Evolutionary conservation across 2,113 vertebrate species (phyloP), one percentile per base, ranked within the genome.

Genomic region (Paratilapia polleni): DNA sequence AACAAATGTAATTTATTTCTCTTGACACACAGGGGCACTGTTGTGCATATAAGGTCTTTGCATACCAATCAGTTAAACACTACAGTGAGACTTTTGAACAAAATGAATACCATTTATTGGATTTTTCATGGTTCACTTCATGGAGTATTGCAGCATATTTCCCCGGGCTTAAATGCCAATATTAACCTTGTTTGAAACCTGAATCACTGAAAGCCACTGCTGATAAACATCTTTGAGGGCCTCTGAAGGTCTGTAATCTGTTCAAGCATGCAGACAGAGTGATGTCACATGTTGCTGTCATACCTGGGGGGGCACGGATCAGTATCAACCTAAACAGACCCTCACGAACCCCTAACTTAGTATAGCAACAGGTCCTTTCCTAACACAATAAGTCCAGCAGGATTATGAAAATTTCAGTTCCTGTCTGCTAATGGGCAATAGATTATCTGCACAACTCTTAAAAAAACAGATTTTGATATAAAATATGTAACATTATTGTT

Each of bases 221-320:
- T 91, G 93, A 92, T 93, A 77, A 87, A 88, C 82, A 92, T 90
- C 86, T 89, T n/a, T 36, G 19, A 78, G 87, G 57, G 36, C 31
- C 84, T 87, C 77, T 84, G 36, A 81, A 82, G 85, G 82, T 66
- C 81, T 91, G 83, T 87, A 90, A 91, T 90, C 86, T 89, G 85
- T 68, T 82, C 57, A 83, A 88, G 88, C 78, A 85, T 88, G 91
- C 86, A 87, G 90, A 90, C 93, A 61, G 84, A 90, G 64, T 88
- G 89, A 91, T 91, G 89, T 93, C 93, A 95, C 85, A 83, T 86
- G 88, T 82, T 88, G 58, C 79, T 80, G 84, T 91, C 87, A 89
- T 90, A 90, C 89, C 86, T 92, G 80, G 83, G 61, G 61, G 11
- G 19, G 17, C 8, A 80, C 2, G 36, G 85, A 92, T 93, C 70